These are phyloP conservation scores for Xanthostigma xanthostigma DNA, from an alignment of 2,888 invertebrate species.

Conservation along the genomic window DNA sequence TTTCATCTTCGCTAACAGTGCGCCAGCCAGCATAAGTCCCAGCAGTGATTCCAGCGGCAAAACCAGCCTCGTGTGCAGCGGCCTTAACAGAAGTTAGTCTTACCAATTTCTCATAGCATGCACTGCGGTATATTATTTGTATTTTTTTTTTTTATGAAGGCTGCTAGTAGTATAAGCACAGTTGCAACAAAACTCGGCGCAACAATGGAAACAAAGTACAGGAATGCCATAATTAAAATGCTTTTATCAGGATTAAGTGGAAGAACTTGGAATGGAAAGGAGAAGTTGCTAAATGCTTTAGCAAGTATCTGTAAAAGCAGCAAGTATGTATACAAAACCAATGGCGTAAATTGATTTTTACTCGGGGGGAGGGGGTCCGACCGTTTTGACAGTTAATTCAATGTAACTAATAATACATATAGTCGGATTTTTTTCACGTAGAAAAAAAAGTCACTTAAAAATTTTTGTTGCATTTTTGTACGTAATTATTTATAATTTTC, in stretches of 20 bases:
- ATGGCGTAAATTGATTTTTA: too few species aligned
- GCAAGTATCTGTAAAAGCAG: constrained; percentile 53
- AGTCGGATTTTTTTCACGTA: too few species aligned
- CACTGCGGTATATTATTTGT: background rate
- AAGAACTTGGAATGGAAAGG: constrained; percentile 83
- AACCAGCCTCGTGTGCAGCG: too few species aligned
- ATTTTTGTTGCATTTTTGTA: too few species aligned
- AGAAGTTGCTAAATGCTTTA: constrained; percentile 61
- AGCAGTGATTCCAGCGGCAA: too few species aligned
- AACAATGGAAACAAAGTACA: constrained; percentile 45
- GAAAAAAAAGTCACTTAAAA: too few species aligned
- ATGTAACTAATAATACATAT: too few species aligned
- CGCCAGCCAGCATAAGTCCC: too few species aligned
- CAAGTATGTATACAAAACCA: constrained; percentile 40
- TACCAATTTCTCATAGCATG: background rate
- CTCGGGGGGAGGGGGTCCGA: too few species aligned
- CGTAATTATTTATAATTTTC: background rate
- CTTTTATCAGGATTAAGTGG: constrained; percentile 58
- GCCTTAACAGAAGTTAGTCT: constrained; percentile 3
- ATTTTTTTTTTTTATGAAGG: constrained; percentile 29
- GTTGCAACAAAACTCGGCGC: constrained; percentile 55
- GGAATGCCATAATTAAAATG: constrained; percentile 49
- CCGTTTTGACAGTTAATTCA: too few species aligned
- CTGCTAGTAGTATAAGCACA: constrained; percentile 67
- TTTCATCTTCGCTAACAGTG: too few species aligned